Evolutionary conservation across 2,797 vertebrate genomes (phyloP), one percentile per base, ranked within the genome.

Genomic region (Acestrorhynchus altus): DNA sequence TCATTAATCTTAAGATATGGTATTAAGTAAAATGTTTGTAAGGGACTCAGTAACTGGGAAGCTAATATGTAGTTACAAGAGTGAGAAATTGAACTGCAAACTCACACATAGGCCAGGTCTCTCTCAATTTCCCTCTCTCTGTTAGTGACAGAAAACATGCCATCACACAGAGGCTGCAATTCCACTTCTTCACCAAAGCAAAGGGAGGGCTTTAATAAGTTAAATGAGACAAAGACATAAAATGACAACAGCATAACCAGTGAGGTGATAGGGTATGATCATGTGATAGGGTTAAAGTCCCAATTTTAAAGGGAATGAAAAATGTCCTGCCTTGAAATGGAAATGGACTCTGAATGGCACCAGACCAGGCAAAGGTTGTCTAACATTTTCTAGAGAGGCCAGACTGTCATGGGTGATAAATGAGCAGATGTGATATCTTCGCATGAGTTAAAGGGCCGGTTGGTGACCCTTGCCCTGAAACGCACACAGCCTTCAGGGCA

Each of bases 381-480:
- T 74, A 68, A 78, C 13, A 60, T 60, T 54, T 59, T 69, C 54
- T 59, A 54, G 59, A 81, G 66, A 79, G 69, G 72, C 39, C 40
- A 68, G 52, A 66, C 57, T 76, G 75, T 74, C 80, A 51, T 49
- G 47, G 20, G 16, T 79, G 80, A 81, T 54, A 68, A 78, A 82
- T 77, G 69, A 81, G 60, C 22, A 28, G 51, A 56, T 11, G 39
- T 44, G 52, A 78, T 67, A 65, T 71, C 47, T 72, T 76, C 54
- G 56, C 61, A 63, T 31, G 1, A 60, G 72, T 76, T 60, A 77
- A 76, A 63, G 72, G 72, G 51, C 31, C 42, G 39, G 24, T 40
- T 72, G 63, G 72, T 81, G 77, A 79, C 78, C 68, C 44, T 56
- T 18, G 18, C 28, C 66, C 47, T 1, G 49, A 56, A 63, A 60